Base-by-base conservation (phyloP, 1,140 invertebrate genomes). In the Microvelia longipes region DNA sequence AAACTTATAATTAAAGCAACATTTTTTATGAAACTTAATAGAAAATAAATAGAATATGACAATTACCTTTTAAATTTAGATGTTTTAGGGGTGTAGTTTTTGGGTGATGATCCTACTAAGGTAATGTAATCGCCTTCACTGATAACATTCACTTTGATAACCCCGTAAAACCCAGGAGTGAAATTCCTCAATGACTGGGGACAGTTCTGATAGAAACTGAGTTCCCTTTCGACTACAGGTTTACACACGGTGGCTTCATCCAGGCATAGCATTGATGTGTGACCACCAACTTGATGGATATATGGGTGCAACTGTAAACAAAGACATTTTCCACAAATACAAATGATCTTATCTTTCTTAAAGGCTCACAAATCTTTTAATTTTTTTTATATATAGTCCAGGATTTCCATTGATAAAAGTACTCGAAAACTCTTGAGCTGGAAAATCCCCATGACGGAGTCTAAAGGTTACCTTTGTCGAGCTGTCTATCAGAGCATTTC, bases 241-340 rank as follows among this genome's bases (percentile, higher is more conserved):
- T 87, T 87, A 75, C 85, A 85, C 30, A 87, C 79, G 11, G 84
- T 86, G 24, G 78, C 76, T 35, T 82, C 80, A 75, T 86, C 83
- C 69, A 85, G 79, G 64, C 80, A 80, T 25, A 86, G 78, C 78
- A 86, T 82, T 29, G 81, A 82, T 15, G 82, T 83, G 74, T 84
- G 83, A n/a, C 85, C 85, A 30, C 85, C 83, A 72, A 84, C 83
- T 78, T 83, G 82, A 73, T 83, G 82, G 67, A 83, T 79, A 73
- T 83, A 82, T 5, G 84, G 85, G 70, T 79, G 75, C 73, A 79
- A 73, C 78, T 79, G 70, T 19, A 72, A 35, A 26, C 26, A 69
- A 27, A 69, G 13, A 2, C 2, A 29, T 67, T 1, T n/a, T n/a
- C n/a, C n/a, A n/a, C n/a, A 28, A 27, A 2, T 28, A 28, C 19